Base-by-base conservation (phyloP, 2,888 invertebrate genomes). In the Thumatha senex region DNA sequence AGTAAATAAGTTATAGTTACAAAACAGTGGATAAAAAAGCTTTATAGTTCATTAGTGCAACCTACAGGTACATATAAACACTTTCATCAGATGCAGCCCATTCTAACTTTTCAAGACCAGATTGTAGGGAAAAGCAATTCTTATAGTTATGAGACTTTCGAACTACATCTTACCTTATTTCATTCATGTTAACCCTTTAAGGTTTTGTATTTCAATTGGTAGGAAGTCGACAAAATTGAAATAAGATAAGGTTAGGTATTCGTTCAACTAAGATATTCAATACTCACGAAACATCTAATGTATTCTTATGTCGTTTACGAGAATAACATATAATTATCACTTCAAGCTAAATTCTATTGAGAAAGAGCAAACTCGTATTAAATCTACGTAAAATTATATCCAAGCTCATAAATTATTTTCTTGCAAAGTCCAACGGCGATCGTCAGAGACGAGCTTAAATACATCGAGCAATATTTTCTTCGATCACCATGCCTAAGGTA, bases 61-160 rank as follows among this genome's bases (percentile, higher is more conserved):
- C 76, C 72, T 55, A 82, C 87, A 89, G 88, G 90, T 89, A 89
- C 89, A 78, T 31, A 39, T 80, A 72, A 77, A 81, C 67, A 78
- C 74, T 80, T 80, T 63, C 72, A 69, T 75, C 69, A 78, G 82
- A 78, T 70, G 70, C 72, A 81, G 79, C 80, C 79, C 63, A 73
- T 74, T 74, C 61, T 65, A 73, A 67, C 72, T 61, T 60, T 72
- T 63, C 63, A 61, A 83, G 82, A 83, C 82, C 78, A 76, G 69
- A 79, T 67, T 78, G 74, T 78, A 70, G 70, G 74, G 76, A 76
- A 75, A 84, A 82, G 83, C 80, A 72, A 66, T 67, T 78, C 58
- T 66, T 66, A 64, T 30, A 30, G 34, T 33, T 50, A 66, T 66
- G 63, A 71, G 74, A 78, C 70, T 80, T 61, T 70, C 64, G 69